These are phyloP conservation scores for Yponomeuta plumbellus DNA, from an alignment of 2,888 invertebrate species.

Conservation along the genomic window DNA sequence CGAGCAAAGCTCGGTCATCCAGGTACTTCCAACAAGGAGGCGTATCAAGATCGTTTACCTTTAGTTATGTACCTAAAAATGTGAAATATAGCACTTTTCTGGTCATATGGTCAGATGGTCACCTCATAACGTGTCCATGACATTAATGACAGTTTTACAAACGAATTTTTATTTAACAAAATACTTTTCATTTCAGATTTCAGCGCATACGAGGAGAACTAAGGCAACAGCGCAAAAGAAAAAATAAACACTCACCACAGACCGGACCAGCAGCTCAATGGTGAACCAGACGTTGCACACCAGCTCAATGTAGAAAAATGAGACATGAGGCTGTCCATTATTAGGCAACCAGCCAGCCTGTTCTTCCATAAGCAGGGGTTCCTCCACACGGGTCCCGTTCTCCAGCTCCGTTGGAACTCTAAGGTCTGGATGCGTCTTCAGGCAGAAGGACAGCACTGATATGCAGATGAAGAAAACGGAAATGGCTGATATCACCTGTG, in stretches of 20 bases:
- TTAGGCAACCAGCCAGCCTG: slow-evolving; percentile 61
- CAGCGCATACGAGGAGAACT: too few relatives aligned
- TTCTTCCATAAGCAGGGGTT: slow-evolving; percentile 29
- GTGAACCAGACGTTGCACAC: slow-evolving; percentile 98
- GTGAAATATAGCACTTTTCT: too few relatives aligned
- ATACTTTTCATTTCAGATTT: too few relatives aligned
- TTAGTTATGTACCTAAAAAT: too few relatives aligned
- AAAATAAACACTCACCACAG: slow-evolving; percentile 81
- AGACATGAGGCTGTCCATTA: slow-evolving; percentile 79
- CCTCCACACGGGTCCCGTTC: slow-evolving; percentile 27
- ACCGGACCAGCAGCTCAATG: slow-evolving; percentile 90
- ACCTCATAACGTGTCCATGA: too few relatives aligned
- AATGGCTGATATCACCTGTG: slow-evolving; percentile 90
- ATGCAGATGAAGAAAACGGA: slow-evolving; percentile 98
- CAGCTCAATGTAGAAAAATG: slow-evolving; percentile 94
- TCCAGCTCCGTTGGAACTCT: slow-evolving; percentile 20
- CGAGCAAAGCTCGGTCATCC: too few relatives aligned
- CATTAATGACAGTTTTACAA: too few relatives aligned
- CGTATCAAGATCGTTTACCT: too few relatives aligned
- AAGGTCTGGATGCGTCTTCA: slow-evolving; percentile 94
- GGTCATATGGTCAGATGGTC: too few relatives aligned
- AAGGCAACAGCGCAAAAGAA: too few relatives aligned
- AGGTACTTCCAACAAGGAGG: too few relatives aligned
- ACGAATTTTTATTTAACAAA: too few relatives aligned
- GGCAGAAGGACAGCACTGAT: slow-evolving; percentile 96